phyloP scores from a whole-genome alignment of 2,888 invertebrate species.

The Lutraria lutraria region DNA sequence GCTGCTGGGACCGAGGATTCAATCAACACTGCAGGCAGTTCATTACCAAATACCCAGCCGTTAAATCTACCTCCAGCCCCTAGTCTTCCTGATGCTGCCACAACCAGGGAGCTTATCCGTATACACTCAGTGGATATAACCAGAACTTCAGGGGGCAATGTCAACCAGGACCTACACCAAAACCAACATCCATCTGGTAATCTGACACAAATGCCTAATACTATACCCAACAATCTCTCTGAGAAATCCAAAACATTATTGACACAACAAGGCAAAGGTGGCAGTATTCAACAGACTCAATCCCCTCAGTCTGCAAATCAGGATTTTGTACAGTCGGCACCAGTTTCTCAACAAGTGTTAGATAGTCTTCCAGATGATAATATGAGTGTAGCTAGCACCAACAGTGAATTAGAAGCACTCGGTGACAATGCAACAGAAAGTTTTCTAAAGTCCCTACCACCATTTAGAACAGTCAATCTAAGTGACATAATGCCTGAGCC shows the following conservation, averaged over 20 bases:
- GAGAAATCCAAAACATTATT: neutral
- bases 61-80: conserved; percentile 56
- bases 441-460: conserved; percentile 76
- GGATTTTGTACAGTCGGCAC: neutral
- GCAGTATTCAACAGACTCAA: neutral
- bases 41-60: neutral
- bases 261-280: neutral
- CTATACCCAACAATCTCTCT: neutral
- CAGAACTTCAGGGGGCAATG: conserved; percentile 76
- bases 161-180: conserved; percentile 3
- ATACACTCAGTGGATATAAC: conserved; percentile 81
- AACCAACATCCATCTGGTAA: neutral
- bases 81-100: conserved; percentile 44
- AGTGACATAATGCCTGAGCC: conserved; percentile 70
- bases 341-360: neutral
- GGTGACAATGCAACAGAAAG: conserved; percentile 73
- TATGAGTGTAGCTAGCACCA: conserved; percentile 72
- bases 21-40: neutral
- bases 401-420: conserved; percentile 71
- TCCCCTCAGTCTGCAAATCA: neutral
- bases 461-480: conserved; percentile 73
- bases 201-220: neutral
- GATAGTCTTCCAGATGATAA: conserved; percentile 62
- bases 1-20: neutral
- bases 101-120: conserved; percentile 79